Evolutionary conservation across 2,888 invertebrate species (phyloP), one percentile per base, ranked within the genome.

Genomic region (Pycnomerus fuliginosus): DNA sequence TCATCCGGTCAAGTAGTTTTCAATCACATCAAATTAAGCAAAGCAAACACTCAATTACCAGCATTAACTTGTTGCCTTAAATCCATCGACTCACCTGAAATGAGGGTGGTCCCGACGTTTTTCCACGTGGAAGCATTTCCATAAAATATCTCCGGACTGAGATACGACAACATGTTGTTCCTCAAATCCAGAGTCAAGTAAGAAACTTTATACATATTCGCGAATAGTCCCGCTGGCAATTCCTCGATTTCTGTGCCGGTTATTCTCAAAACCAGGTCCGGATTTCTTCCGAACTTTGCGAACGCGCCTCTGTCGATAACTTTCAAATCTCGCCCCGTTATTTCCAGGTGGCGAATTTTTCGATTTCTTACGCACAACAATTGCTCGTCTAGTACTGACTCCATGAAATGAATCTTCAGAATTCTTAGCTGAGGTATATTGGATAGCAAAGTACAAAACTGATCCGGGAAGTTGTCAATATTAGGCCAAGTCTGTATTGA

Each of bases 71-170:
- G 20, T 8, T 20, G 5, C 8, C 5, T 20, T 20, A 20, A 8
- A 20, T 20, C 20, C 20, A 8, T 7, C 20, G 20, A 10, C 25
- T 10, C 72, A 87, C 88, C 87, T 74, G 87, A 84, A 41, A 92
- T 83, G 67, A 90, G 79, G 65, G 89, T 87, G 3, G 92, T 91
- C 8, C 91, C 91, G 53, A 89, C 85, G 54, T 85, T 84, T 71
- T 90, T 90, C 91, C 91, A 91, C 58, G 84, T 83, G 14, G 88
- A 87, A 55, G 85, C 83, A 70, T 92, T 91, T 16, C 88, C 87
- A 70, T 92, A 92, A 68, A 93, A 86, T 49, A 88, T 85, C 50
- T 89, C 87, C 36, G 90, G 87, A 67, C 87, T 86, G 52, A 93
- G 76, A 44, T 84, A 82, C 20, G 83, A 80, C 64, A 93, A 79